phyloP scores from a whole-genome alignment of 2,888 invertebrate species.

The Lagria hirta region DNA sequence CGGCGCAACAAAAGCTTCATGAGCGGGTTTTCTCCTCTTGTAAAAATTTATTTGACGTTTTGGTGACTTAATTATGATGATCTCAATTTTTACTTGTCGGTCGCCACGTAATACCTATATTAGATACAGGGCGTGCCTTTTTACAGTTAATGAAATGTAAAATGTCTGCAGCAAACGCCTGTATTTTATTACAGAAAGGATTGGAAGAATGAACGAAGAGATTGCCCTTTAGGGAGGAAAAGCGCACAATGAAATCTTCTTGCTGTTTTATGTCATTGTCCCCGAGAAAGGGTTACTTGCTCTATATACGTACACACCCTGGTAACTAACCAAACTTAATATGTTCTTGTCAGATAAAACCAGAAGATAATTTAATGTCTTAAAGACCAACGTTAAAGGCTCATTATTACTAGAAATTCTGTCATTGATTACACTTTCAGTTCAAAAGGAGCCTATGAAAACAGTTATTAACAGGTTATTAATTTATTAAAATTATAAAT shows the following conservation, averaged over 20 bases:
- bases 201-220: slow-evolving; percentile 45
- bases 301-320: slow-evolving; percentile 31
- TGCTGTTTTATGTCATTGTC: slow-evolving; percentile 38
- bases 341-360: slow-evolving; percentile 26
- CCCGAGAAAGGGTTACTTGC: slow-evolving; percentile 34
- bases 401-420: slow-evolving; percentile 14
- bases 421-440: too few species aligned
- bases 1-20: too few species aligned
- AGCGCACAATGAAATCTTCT: slow-evolving; percentile 41
- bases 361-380: slow-evolving; percentile 29
- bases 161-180: slow-evolving; percentile 46
- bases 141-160: slow-evolving; percentile 47
- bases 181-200: slow-evolving; percentile 47
- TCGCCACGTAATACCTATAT: slow-evolving; percentile 9
- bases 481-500: too few species aligned
- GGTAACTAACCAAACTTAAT: slow-evolving; percentile 30
- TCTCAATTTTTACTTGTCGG: slow-evolving; percentile 19
- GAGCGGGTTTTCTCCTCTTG: too few species aligned
- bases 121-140: slow-evolving; percentile 20
- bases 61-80: slow-evolving; percentile 15
- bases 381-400: slow-evolving; percentile 18
- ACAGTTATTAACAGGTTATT: too few species aligned
- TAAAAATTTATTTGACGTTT: slow-evolving; percentile 15
- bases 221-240: slow-evolving; percentile 41
- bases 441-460: too few species aligned